phyloP scores from a whole-genome alignment of 2,888 invertebrate genomes.

The Escarpia spicata region DNA sequence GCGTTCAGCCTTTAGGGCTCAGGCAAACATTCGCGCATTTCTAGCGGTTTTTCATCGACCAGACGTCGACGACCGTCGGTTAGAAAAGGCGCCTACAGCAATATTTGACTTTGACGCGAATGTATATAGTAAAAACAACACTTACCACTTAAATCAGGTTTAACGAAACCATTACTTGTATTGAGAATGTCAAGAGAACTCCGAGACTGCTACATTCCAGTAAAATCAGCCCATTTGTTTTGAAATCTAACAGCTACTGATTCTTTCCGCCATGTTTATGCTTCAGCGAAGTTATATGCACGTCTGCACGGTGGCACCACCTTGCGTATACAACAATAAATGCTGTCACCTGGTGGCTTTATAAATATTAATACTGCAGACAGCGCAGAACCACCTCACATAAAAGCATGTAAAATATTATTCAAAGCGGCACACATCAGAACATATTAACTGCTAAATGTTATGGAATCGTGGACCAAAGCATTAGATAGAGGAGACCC shows the following conservation, averaged over 20 bases:
- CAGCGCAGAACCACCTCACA: neutral
- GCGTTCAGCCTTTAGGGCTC: neutral
- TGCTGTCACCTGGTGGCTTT: neutral
- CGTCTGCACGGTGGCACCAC: neutral
- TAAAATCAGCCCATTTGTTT: slow-evolving; percentile 10
- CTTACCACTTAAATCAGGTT: neutral
- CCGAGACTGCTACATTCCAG: neutral
- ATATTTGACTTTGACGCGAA: slow-evolving; percentile 10
- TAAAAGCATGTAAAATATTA: neutral
- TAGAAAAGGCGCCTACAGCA: slow-evolving; percentile 12
- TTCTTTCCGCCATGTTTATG: neutral
- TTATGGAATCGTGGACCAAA: no score
- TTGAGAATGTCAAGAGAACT: neutral
- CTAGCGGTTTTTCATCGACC: neutral
- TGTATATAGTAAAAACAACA: neutral
- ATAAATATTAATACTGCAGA: neutral
- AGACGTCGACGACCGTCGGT: neutral
- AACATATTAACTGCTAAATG: no score
- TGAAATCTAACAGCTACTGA: slow-evolving; percentile 1
- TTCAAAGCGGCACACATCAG: neutral
- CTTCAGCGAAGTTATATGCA: slow-evolving; percentile 4
- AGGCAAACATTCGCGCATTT: neutral
- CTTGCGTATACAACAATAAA: neutral
- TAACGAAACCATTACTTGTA: neutral
- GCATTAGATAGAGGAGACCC: no score